A percentile compares a stretch with the other conserved stretches of the same genome.
phyloP scores from a whole-genome alignment of 2,888 invertebrate species.

The Idaea dimidiata region DNA sequence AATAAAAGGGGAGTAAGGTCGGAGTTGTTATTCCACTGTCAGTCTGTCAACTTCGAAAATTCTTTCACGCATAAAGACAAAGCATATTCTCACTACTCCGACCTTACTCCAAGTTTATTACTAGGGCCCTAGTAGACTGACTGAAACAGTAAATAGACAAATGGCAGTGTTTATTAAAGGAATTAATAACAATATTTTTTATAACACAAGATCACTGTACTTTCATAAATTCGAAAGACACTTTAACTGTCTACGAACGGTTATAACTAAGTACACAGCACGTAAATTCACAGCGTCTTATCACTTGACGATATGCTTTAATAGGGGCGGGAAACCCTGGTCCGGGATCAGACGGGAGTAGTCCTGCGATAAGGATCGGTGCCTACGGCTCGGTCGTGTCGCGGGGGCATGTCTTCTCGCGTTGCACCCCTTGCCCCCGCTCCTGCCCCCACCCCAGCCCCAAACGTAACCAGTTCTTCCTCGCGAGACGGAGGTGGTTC shows the following conservation, averaged over 20 bases:
- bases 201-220: conserved; percentile 63
- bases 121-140: conserved; percentile 6
- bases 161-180: conserved; percentile 77
- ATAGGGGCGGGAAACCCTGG: conserved; percentile 46
- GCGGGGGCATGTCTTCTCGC: conserved; percentile 49
- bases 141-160: conserved; percentile 52
- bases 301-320: conserved; percentile 78
- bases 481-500: conserved; percentile 83
- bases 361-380: conserved; percentile 81
- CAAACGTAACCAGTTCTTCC: conserved; percentile 86
- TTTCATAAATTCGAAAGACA: conserved; percentile 74
- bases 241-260: conserved; percentile 49
- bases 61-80: too few relatives aligned
- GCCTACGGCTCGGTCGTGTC: conserved; percentile 73
- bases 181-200: conserved; percentile 71
- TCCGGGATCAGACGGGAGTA: conserved; percentile 78
- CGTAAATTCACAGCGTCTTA: conserved; percentile 57
- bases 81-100: too few relatives aligned
- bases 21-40: too few relatives aligned
- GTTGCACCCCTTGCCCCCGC: conserved; percentile 73
- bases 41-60: too few relatives aligned
- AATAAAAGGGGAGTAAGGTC: too few relatives aligned
- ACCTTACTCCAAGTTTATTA: too few relatives aligned
- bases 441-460: conserved; percentile 77
- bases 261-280: conserved; percentile 51